These are phyloP conservation scores for Tromatobia lineatoria DNA, from an alignment of 2,888 invertebrate species.

Conservation along the genomic window DNA sequence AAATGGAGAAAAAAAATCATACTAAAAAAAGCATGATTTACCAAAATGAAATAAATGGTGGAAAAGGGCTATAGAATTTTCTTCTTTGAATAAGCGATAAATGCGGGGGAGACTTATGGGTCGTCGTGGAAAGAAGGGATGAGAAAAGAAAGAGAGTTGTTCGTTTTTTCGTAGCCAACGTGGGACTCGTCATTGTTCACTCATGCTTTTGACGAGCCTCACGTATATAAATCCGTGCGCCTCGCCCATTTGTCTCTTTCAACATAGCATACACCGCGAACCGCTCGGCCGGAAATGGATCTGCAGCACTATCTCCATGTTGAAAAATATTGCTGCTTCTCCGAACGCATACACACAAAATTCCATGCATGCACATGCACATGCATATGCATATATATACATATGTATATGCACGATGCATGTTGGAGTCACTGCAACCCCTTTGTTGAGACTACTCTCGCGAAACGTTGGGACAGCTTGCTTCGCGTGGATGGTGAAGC, in stretches of 20 bases:
- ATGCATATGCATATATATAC: background rate
- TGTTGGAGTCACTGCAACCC: conserved; percentile 48
- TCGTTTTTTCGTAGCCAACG: conserved; percentile 48
- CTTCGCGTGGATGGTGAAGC: conserved; percentile 50
- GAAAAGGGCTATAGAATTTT: too few relatives aligned
- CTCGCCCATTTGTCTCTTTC: conserved; percentile 62
- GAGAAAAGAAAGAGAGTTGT: conserved; percentile 28
- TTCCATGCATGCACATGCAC: background rate
- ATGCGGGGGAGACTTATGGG: conserved; percentile 5
- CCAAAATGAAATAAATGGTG: too few relatives aligned
- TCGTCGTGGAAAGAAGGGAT: conserved; percentile 16
- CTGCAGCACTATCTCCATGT: conserved; percentile 61
- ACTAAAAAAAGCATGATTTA: too few relatives aligned
- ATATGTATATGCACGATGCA: conserved; percentile 2
- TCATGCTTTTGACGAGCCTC: conserved; percentile 61
- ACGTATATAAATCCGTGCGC: conserved; percentile 57
- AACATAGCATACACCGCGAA: conserved; percentile 56
- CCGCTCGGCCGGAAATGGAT: conserved; percentile 64
- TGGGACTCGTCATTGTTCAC: conserved; percentile 59
- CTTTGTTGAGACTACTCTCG: conserved; percentile 69
- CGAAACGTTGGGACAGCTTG: conserved; percentile 59
- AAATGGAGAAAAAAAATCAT: too few relatives aligned
- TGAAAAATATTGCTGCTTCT: conserved; percentile 66
- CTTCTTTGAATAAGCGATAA: background rate
- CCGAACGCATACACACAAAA: conserved; percentile 39